phyloP scores from a whole-genome alignment of 2,113 vertebrate genomes.

The Conger conger region DNA sequence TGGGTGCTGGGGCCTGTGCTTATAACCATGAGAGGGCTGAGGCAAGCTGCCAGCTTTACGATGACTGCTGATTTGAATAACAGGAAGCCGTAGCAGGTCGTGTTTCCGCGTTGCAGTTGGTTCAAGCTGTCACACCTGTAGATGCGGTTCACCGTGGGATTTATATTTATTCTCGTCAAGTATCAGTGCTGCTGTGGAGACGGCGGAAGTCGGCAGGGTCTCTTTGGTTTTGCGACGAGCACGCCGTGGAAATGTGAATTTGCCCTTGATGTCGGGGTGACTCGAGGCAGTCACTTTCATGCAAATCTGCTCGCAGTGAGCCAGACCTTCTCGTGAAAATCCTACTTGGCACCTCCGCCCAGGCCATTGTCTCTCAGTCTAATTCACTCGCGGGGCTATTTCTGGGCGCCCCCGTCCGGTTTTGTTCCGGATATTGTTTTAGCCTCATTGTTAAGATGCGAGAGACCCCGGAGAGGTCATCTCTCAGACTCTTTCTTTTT shows the following conservation, averaged over 20 bases:
- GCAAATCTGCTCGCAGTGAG: neutral
- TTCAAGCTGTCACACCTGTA: neutral
- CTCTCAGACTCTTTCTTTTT: neutral
- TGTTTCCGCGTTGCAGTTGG: neutral
- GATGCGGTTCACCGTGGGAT: neutral
- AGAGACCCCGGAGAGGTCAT: neutral
- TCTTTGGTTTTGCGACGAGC: neutral
- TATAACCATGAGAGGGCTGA: neutral
- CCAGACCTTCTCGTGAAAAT: neutral
- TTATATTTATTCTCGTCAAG: neutral
- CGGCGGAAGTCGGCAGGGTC: neutral
- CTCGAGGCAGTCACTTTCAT: neutral
- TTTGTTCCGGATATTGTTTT: slow-evolving; percentile 21
- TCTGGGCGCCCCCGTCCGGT: neutral
- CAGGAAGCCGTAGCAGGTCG: neutral
- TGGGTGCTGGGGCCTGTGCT: too few species aligned
- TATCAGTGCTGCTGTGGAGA: neutral
- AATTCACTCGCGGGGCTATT: slow-evolving; percentile 18
- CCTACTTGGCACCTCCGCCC: slow-evolving; percentile 5
- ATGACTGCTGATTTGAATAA: neutral
- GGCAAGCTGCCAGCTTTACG: neutral
- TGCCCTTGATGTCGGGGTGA: neutral
- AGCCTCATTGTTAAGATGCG: neutral
- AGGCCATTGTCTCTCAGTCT: slow-evolving; percentile 19
- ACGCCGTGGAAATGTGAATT: neutral